Evolutionary conservation across 2,797 vertebrate species (phyloP).

Genomic region (Urophycis tenuis): DNA sequence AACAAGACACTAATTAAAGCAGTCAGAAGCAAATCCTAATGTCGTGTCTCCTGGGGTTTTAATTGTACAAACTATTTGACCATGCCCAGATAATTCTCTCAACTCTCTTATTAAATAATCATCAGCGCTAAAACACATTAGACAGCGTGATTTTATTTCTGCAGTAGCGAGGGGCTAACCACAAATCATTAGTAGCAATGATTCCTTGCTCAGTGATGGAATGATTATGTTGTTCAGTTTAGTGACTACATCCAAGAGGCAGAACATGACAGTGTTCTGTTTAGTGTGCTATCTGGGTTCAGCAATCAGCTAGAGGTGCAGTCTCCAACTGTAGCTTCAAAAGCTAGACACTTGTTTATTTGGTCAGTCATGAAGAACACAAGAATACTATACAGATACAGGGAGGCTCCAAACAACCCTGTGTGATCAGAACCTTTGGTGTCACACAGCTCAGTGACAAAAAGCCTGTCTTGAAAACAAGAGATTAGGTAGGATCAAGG

Average conservation of each 20-base stretch:
- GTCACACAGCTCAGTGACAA: too few relatives aligned
- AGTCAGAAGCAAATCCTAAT: not conserved
- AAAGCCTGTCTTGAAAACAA: too few relatives aligned
- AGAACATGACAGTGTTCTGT: not conserved
- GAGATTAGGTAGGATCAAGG: too few relatives aligned
- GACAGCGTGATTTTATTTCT: not conserved
- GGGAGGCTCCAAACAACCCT: too few relatives aligned
- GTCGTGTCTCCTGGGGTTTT: not conserved
- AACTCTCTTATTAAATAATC: not conserved
- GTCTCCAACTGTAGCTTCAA: not conserved
- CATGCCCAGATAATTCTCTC: not conserved
- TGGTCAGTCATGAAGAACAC: too few relatives aligned
- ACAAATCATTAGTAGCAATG: not conserved
- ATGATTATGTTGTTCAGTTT: not conserved
- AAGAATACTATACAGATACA: too few relatives aligned
- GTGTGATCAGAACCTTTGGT: not conserved
- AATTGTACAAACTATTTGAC: not conserved
- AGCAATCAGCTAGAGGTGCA: not conserved
- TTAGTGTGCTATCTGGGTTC: not conserved
- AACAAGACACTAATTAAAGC: not conserved
- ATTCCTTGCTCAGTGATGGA: not conserved
- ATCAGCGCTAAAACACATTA: not conserved
- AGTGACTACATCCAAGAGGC: not conserved
- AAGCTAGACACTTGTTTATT: not conserved
- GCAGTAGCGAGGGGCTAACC: not conserved